Evolutionary conservation across 2,797 vertebrate species (phyloP), one percentile per base, ranked within the genome.

Genomic region (Enteromius anoplus): DNA sequence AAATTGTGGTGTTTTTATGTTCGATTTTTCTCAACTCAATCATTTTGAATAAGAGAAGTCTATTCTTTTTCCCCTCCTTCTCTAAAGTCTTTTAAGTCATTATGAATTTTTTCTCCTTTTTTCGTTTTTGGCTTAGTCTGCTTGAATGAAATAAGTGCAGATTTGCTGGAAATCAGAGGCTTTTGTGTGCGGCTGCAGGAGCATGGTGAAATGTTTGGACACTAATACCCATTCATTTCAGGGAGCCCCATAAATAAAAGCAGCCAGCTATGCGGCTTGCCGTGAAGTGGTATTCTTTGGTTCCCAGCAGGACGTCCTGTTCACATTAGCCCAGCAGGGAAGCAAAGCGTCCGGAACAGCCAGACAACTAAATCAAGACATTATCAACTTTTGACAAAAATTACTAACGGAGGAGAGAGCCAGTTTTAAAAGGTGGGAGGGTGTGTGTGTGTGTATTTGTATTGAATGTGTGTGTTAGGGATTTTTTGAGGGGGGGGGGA

Each of bases 141-240:
- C 96, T 97, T 97, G 96, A 96, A 97, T 96, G 97, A 98, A 99
- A 98, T 99, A 98, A 97, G 98, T 97, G 96, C 95, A 99, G 98
- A 98, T 99, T 99, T 99, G 97, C 97, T 97, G 97, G 95, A 98
- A 99, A 98, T 99, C 97, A 98, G 96, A 96, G 95, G 95, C 97
- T 98, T 99, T 99, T 99, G 97, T 99, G 97, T 96, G 93, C 95
- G 96, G 96, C 96, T 96, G 96, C 96, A 94, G 97, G 97, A 98
- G 97, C 97, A 98, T 98, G 97, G 97, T 98, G 97, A 99, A 99
- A 99, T 99, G 98, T 99, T 99, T 99, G 98, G 98, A 99, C 98
- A 99, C 98, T 99, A 99, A 99, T 99, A 99, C 98, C 98, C 97
- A 97, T 98, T 99, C 98, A 99, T 99, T 99, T 98, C 94, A 86